A percentile compares a stretch with the other conserved stretches of the same genome.
phyloP scores from a whole-genome alignment of 2,888 invertebrate species.

The Eupithecia abbreviata region DNA sequence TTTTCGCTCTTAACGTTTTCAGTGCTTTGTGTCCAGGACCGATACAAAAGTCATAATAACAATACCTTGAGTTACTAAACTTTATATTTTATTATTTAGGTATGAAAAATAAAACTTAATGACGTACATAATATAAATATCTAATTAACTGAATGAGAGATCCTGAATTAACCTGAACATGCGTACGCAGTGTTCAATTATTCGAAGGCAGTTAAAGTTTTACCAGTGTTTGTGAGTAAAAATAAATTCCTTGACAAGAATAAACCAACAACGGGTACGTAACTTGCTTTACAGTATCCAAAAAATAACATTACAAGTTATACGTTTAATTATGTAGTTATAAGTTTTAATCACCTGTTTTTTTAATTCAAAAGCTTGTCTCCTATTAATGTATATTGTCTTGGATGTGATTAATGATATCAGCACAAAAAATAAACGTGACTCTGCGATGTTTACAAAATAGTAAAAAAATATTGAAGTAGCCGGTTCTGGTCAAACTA shows the following conservation, averaged over 20 bases:
- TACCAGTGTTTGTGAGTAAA: not conserved
- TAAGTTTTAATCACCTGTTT: not conserved
- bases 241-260: not conserved
- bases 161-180: not conserved
- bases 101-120: constrained; percentile 2
- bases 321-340: not conserved
- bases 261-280: not conserved
- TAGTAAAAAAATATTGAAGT: constrained; percentile 38
- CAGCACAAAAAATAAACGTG: constrained; percentile 37
- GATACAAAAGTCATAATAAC: not conserved
- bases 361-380: not conserved
- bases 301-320: not conserved
- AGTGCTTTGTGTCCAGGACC: constrained; percentile 39
- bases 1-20: constrained; percentile 41
- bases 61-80: not conserved
- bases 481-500: constrained; percentile 64
- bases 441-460: constrained; percentile 27
- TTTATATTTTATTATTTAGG: not conserved
- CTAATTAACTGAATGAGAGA: not conserved
- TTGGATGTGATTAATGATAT: not conserved
- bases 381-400: not conserved
- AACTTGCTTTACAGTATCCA: not conserved
- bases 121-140: not conserved
- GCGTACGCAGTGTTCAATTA: not conserved
- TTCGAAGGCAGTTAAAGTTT: not conserved